Evolutionary conservation across 2,113 vertebrate species (phyloP), one percentile per base, ranked within the genome.

Genomic region (Zingel zingel): DNA sequence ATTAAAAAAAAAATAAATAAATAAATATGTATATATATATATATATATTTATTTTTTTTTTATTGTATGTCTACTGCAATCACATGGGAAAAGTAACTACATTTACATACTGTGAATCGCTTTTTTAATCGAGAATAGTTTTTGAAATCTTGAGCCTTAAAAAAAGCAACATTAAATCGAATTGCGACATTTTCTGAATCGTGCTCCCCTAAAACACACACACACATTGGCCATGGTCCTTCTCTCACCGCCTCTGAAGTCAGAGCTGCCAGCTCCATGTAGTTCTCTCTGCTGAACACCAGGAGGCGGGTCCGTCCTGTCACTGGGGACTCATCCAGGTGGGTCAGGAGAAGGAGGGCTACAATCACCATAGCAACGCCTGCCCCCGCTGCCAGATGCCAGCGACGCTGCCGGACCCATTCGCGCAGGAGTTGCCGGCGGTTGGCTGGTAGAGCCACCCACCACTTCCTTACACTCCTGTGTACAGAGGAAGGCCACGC

Each of bases 391-490:
- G 91, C 63, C 71, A 98, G 91, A 82, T 94, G 95, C 98, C 98
- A 98, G 5, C 97, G 96, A 39, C 95, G 96, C 90, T 78, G 95
- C 91, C 92, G 95, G 50, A 93, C 70, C 81, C 92, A 95, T 88
- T 96, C 92, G 69, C 96, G 97, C 54, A 98, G 77, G 4, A 98
- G 93, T 75, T 97, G 94, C 78, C 91, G 92, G 80, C 96, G 97
- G 92, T 98, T 96, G 70, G 94, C 89, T 27, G 98, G 97, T 81
- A 99, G 96, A 7, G 96, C 90, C 50, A 84, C 91, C 98, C 98
- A 99, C 98, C 98, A 99, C 53, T 97, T 98, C 86, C 98, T 97
- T 88, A 99, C 93, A 84, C 97, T 97, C 95, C 98, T 99, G 92
- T 21, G 13, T 1, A 84, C 10, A 81, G 2, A 79, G 10, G 18